phyloP scores from a whole-genome alignment of 2,797 vertebrate species.

The Anabas testudineus region DNA sequence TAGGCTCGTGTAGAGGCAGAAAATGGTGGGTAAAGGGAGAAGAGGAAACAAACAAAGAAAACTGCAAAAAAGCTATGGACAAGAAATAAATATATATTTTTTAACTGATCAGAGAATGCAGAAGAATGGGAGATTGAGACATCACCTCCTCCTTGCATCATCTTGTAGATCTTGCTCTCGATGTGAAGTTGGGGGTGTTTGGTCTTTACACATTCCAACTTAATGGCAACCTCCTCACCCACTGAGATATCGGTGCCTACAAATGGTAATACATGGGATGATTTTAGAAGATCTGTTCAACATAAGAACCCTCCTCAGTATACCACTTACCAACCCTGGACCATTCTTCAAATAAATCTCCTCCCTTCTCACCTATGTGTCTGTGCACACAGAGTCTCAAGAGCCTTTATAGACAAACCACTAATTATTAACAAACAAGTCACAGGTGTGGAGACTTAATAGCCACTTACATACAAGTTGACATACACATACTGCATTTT shows the following conservation, averaged over 20 bases:
- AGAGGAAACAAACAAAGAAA: too few relatives aligned
- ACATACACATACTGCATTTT: too few relatives aligned
- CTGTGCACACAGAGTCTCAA: too few relatives aligned
- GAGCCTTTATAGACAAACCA: too few relatives aligned
- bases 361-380: too few relatives aligned
- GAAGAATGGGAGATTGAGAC: neutral
- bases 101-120: neutral
- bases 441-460: too few relatives aligned
- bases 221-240: slow-evolving; percentile 95
- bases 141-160: slow-evolving; percentile 98
- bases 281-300: neutral
- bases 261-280: neutral
- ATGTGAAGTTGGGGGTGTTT: slow-evolving; percentile 89
- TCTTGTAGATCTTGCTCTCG: slow-evolving; percentile 96
- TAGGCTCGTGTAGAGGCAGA: too few relatives aligned
- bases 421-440: too few relatives aligned
- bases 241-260: slow-evolving; percentile 94
- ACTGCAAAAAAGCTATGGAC: too few relatives aligned
- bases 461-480: too few relatives aligned
- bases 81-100: too few relatives aligned
- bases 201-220: slow-evolving; percentile 97
- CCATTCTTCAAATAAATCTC: neutral
- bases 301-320: neutral
- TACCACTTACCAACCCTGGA: neutral
- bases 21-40: too few relatives aligned